Percentiles rank a stretch among this genome's conserved stretches.
Evolutionary conservation across 2,797 vertebrate genomes (phyloP).

Genomic region (Oophaga sylvatica): DNA sequence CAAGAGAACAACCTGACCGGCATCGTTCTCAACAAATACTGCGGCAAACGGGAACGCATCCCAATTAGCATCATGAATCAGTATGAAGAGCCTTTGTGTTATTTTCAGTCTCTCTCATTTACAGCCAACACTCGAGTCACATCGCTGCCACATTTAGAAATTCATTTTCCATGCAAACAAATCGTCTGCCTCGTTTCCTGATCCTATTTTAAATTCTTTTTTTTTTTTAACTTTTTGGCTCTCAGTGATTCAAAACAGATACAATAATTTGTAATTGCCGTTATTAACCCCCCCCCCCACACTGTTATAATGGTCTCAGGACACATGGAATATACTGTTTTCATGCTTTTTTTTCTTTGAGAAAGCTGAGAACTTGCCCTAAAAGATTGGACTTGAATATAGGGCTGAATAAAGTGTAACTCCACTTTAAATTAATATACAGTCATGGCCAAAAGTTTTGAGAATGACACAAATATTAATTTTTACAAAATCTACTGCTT

Average conservation of each 20-base stretch:
- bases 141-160: conserved; percentile 3
- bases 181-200: not conserved
- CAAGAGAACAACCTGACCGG: not conserved
- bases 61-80: not conserved
- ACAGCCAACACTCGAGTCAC: not conserved
- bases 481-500: no score
- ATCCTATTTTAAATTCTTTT: not conserved
- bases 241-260: not conserved
- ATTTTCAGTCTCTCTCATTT: not conserved
- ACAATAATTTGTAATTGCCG: not conserved
- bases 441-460: no score
- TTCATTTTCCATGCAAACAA: not conserved
- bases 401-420: not conserved
- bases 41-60: not conserved
- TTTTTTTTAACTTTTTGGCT: not conserved
- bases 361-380: not conserved
- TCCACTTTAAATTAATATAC: not conserved
- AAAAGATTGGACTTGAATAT: not conserved
- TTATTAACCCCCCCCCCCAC: not conserved
- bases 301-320: no score
- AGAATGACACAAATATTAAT: no score
- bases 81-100: conserved; percentile 5
- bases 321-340: no score
- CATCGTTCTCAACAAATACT: not conserved
- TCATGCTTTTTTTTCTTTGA: not conserved